Evolutionary conservation across 2,888 invertebrate species (phyloP).

Genomic region (Chymomyza amoena): DNA sequence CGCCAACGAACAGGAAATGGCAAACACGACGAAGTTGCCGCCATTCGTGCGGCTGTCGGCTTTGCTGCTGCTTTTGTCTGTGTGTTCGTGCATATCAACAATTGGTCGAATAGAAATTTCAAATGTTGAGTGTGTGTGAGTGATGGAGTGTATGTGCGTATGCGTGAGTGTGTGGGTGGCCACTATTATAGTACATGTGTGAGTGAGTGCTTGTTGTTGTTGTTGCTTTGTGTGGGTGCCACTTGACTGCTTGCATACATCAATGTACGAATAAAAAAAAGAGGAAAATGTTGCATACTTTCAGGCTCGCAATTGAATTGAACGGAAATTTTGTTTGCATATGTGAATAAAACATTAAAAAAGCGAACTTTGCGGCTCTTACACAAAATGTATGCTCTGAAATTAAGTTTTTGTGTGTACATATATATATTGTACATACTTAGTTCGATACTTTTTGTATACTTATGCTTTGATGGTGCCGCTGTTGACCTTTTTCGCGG

Average conservation of each 20-base stretch:
- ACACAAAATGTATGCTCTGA: background rate
- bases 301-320: slow-evolving; percentile 61
- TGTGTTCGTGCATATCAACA: slow-evolving; percentile 67
- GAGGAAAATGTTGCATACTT: slow-evolving; percentile 50
- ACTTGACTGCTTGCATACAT: slow-evolving; percentile 40
- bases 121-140: background rate
- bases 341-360: slow-evolving; percentile 65
- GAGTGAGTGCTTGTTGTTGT: slow-evolving; percentile 9
- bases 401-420: background rate
- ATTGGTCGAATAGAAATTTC: slow-evolving; percentile 62
- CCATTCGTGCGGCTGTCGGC: slow-evolving; percentile 30
- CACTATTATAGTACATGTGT: background rate
- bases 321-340: slow-evolving; percentile 70
- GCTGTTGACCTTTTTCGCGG: background rate
- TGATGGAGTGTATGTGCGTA: slow-evolving; percentile 19
- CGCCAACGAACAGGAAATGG: slow-evolving; percentile 40
- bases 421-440: background rate
- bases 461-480: slow-evolving; percentile 9
- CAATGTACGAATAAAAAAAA: slow-evolving; percentile 23
- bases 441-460: background rate
- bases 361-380: background rate
- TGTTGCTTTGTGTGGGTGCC: slow-evolving; percentile 36
- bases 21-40: slow-evolving; percentile 37
- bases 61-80: slow-evolving; percentile 1
- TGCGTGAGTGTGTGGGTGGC: slow-evolving; percentile 15